phyloP scores from a whole-genome alignment of 2,888 invertebrate species.

The Conops quadrifasciatus region DNA sequence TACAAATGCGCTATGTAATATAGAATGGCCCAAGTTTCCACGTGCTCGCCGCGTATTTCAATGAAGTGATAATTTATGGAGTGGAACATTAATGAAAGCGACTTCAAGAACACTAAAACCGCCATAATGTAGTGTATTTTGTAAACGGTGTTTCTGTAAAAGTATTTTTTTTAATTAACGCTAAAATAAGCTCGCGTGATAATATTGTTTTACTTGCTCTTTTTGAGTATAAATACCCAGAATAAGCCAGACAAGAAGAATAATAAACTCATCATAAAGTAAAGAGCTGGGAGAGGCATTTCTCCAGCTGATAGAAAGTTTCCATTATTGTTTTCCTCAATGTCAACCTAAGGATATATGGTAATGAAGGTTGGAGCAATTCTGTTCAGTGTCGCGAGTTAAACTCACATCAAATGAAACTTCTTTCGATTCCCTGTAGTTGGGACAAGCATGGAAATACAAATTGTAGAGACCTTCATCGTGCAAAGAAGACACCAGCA shows the following conservation, averaged over 20 bases:
- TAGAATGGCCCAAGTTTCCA: slow-evolving; percentile 96
- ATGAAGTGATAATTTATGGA: slow-evolving; percentile 95
- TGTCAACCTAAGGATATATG: slow-evolving; percentile 74
- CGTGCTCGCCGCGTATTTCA: slow-evolving; percentile 89
- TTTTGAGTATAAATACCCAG: slow-evolving; percentile 89
- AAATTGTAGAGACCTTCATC: slow-evolving; percentile 95
- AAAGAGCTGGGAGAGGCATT: slow-evolving; percentile 92
- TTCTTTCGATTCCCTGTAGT: slow-evolving; percentile 67
- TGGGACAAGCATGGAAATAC: slow-evolving; percentile 93
- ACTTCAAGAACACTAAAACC: slow-evolving; percentile 89
- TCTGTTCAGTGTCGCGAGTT: not conserved
- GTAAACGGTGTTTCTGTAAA: slow-evolving; percentile 80
- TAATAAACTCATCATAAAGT: slow-evolving; percentile 88
- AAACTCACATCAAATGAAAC: slow-evolving; percentile 68
- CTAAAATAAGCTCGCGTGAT: not conserved
- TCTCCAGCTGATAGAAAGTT: slow-evolving; percentile 95
- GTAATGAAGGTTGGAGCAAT: not conserved
- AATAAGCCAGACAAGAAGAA: slow-evolving; percentile 90
- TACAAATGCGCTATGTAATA: slow-evolving; percentile 97
- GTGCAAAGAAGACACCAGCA: slow-evolving; percentile 76
- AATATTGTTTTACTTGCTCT: slow-evolving; percentile 71
- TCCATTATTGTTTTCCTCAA: slow-evolving; percentile 84
- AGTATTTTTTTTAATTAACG: not conserved
- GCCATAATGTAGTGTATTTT: slow-evolving; percentile 98
- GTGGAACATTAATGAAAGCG: slow-evolving; percentile 92